phyloP scores from a whole-genome alignment of 2,888 invertebrate species.

The Syritta pipiens region DNA sequence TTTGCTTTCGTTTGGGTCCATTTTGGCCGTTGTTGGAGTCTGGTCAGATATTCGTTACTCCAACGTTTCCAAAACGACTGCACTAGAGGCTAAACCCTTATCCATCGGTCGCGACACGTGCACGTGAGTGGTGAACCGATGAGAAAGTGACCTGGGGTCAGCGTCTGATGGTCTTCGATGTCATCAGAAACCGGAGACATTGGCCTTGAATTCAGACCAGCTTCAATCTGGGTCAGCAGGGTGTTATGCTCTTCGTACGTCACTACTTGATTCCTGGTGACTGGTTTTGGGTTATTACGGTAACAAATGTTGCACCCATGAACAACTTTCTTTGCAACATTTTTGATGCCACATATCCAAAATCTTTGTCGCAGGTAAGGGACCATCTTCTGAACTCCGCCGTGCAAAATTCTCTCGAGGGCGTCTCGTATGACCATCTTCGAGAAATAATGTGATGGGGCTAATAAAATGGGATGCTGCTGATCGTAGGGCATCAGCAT shows the following conservation, averaged over 20 bases:
- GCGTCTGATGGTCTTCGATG: neutral
- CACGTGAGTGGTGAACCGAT: neutral
- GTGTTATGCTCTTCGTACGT: slow-evolving; percentile 11
- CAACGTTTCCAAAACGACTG: neutral
- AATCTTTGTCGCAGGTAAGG: neutral
- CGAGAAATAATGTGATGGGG: neutral
- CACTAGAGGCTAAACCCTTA: neutral
- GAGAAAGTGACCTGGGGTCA: neutral
- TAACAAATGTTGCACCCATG: neutral
- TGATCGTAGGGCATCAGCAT: neutral
- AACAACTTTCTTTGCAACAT: neutral
- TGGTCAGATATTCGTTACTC: neutral
- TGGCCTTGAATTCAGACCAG: neutral
- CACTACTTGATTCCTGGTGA: neutral
- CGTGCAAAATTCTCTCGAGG: neutral
- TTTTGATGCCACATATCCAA: slow-evolving; percentile 6
- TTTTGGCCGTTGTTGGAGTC: neutral
- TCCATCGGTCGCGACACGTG: neutral
- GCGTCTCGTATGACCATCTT: neutral
- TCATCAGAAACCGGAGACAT: neutral
- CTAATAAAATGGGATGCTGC: neutral
- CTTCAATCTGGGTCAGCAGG: slow-evolving; percentile 1
- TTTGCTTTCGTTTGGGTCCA: neutral
- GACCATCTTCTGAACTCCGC: neutral
- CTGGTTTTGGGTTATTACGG: neutral